phyloP scores from a whole-genome alignment of 2,888 invertebrate genomes.

The Villa cingulata region DNA sequence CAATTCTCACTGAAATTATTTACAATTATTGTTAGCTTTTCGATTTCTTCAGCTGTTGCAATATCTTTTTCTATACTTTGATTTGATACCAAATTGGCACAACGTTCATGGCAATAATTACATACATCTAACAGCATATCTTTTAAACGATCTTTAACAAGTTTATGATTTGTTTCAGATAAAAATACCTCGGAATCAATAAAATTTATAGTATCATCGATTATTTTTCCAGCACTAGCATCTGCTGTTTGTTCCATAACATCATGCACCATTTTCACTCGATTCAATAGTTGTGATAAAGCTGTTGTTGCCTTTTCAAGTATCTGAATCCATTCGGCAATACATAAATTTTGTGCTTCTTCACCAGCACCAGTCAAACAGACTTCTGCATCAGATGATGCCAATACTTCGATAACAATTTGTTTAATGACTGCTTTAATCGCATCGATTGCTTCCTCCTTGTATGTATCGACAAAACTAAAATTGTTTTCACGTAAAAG shows the following conservation, averaged over 20 bases:
- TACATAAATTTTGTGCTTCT: constrained; percentile 42
- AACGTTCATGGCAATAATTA: constrained; percentile 84
- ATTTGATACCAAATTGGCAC: constrained; percentile 75
- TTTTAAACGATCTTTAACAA: constrained; percentile 55
- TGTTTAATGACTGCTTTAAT: constrained; percentile 82
- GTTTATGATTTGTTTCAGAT: constrained; percentile 50
- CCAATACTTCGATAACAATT: constrained; percentile 64
- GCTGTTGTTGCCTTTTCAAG: constrained; percentile 51
- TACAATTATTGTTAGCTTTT: constrained; percentile 59
- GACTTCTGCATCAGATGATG: constrained; percentile 41
- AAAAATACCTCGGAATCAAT: constrained; percentile 56
- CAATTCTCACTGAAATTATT: constrained; percentile 66
- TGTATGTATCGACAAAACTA: constrained; percentile 74
- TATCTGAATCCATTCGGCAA: constrained; percentile 55
- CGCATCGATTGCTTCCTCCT: constrained; percentile 79
- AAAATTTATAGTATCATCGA: constrained; percentile 42
- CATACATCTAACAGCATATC: constrained; percentile 71
- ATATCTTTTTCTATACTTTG: constrained; percentile 56
- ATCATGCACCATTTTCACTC: constrained; percentile 60
- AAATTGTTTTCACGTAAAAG: constrained; percentile 75
- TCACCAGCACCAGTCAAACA: constrained; percentile 40
- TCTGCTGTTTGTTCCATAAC: constrained; percentile 66
- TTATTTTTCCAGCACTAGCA: constrained; percentile 43
- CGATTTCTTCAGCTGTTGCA: constrained; percentile 61
- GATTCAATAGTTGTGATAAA: constrained; percentile 52